phyloP scores from a whole-genome alignment of 1,140 invertebrate species.

The Penaeus vannamei region DNA sequence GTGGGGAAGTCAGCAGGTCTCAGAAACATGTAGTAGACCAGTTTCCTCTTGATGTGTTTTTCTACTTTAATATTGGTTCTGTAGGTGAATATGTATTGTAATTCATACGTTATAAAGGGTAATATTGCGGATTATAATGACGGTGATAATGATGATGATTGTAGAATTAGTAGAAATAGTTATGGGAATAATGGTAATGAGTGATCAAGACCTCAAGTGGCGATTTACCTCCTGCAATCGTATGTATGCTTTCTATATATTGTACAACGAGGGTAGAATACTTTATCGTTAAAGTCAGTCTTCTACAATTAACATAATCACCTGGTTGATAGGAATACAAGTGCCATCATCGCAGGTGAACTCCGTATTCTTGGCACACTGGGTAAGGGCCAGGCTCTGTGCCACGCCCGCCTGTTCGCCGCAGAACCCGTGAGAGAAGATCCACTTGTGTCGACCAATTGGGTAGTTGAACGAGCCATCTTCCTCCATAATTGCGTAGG shows the following conservation, averaged over 20 bases:
- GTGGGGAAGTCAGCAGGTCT: neutral
- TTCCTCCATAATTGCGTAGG: constrained; percentile 44
- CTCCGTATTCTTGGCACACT: constrained; percentile 42
- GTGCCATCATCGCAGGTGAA: constrained; percentile 59
- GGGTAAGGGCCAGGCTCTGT: constrained; percentile 47
- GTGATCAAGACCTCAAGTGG: neutral
- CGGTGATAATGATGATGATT: no score
- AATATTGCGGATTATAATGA: no score
- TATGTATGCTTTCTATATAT: no score
- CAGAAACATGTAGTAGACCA: neutral
- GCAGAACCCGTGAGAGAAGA: constrained; percentile 49
- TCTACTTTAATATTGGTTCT: neutral
- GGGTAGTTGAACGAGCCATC: constrained; percentile 46
- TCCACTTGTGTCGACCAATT: constrained; percentile 36
- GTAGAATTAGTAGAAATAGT: no score
- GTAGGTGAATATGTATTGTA: no score
- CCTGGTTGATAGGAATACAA: constrained; percentile 48
- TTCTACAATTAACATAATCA: neutral
- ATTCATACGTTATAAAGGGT: no score
- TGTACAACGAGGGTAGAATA: no score
- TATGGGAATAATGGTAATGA: no score
- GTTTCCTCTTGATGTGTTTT: neutral
- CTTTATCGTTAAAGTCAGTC: no score
- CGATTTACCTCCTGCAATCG: no score
- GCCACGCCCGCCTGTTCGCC: neutral